Evolutionary conservation across 2,888 invertebrate species (phyloP), one percentile per base, ranked within the genome.

Genomic region (Tetragonula carbonaria): DNA sequence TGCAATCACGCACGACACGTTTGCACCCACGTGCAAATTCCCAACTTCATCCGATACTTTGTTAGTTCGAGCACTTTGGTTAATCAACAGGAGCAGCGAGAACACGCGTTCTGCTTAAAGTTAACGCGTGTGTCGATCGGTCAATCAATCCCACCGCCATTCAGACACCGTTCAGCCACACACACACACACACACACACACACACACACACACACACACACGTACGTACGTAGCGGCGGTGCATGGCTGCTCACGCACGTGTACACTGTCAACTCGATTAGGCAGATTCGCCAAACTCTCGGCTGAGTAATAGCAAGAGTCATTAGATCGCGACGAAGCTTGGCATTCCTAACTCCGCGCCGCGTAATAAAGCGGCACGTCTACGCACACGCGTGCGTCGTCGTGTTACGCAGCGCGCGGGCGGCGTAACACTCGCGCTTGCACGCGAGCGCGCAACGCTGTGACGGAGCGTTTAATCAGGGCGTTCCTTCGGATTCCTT

Each of bases 61-160:
- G 74, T 81, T 74, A 75, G 45, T 45, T 45, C 45, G 62, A 79
- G 57, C 80, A 71, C 16, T 62, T 11, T 14, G 51, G 28, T 72
- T 71, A 78, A 72, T 66, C 71, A 72, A 33, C 33, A 16, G 5
- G 33, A 45, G 71, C 57, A 65, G 1, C 23, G 51, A 70, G 51
- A 79, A 76, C 78, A 80, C 18, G 38, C 74, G n/a, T 74, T 21
- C 72, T 80, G 76, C 80, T 71, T 67, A 74, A 75, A 67, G 70
- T 82, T 80, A 82, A 86, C 85, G 79, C 75, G 81, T 45, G 81
- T 45, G 45, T 73, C 83, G 90, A 90, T 88, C 88, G 87, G 88
- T 91, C 90, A 84, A 91, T 91, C 89, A 82, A 80, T 87, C 78
- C 85, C 82, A 74, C 82, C 81, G 72, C 67, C 74, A 51, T 18